Percentiles rank a stretch among this genome's conserved stretches.
Conservation (phyloP, 2,797 vertebrate genomes). For the Gila robusta region DNA sequence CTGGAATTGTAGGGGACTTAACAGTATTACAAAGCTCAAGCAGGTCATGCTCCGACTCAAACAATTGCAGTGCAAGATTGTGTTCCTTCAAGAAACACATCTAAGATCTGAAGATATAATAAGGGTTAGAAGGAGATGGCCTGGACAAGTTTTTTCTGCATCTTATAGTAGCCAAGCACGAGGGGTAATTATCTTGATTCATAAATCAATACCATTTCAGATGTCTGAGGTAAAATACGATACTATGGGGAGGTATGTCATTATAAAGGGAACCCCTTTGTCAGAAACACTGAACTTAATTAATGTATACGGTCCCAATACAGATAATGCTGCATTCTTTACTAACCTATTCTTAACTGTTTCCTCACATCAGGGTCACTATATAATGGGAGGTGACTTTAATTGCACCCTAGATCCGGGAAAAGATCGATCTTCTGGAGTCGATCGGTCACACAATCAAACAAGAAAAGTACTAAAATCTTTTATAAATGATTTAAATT, state of each 20-base stretch:
- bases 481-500: neutral
- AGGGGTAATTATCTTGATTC: too few relatives aligned
- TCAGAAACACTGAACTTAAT: neutral
- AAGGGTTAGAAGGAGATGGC: neutral
- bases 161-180: too few relatives aligned
- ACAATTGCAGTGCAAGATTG: too few relatives aligned
- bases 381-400: neutral
- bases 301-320: too few relatives aligned
- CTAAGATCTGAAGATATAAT: slow-evolving; percentile 1
- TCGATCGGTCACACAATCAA: neutral
- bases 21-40: too few relatives aligned
- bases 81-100: neutral
- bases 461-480: neutral
- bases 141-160: neutral
- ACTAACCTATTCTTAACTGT: neutral
- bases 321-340: too few relatives aligned
- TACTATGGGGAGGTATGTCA: neutral
- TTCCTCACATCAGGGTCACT: neutral
- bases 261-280: neutral
- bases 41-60: too few relatives aligned
- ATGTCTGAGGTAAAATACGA: neutral
- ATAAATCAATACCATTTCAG: too few relatives aligned
- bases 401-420: neutral
- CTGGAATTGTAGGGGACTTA: too few relatives aligned
- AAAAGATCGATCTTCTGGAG: neutral